phyloP scores from a whole-genome alignment of 2,113 vertebrate genomes.

The Bos javanicus region DNA sequence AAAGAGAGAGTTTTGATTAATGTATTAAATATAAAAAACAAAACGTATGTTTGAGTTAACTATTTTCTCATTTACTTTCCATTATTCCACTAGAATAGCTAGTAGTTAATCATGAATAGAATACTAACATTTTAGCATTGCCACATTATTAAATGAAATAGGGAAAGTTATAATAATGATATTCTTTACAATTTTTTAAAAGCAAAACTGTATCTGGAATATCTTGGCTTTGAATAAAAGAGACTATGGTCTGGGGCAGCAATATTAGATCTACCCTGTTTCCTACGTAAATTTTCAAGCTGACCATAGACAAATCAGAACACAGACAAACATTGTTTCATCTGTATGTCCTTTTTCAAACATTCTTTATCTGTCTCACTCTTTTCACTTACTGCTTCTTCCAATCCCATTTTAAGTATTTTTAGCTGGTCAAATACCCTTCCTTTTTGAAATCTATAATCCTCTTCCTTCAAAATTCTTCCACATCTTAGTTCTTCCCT shows the following conservation, averaged over 20 bases:
- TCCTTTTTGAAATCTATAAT: not conserved
- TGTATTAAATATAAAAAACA: not conserved
- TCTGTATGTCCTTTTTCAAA: not conserved
- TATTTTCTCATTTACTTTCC: slow-evolving; percentile 18
- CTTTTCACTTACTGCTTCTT: not conserved
- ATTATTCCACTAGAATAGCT: not conserved
- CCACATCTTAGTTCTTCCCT: not conserved
- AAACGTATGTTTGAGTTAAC: not conserved
- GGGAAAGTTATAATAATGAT: not conserved
- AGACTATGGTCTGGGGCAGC: not conserved
- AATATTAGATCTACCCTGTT: not conserved
- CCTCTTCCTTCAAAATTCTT: not conserved
- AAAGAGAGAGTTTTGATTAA: slow-evolving; percentile 1
- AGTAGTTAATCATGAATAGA: not conserved
- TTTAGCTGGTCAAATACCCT: not conserved
- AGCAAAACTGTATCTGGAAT: not conserved
- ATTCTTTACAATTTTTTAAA: not conserved
- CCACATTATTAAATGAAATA: not conserved
- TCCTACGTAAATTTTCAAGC: not conserved
- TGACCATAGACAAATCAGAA: not conserved
- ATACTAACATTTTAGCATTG: not conserved
- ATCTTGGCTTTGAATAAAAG: not conserved
- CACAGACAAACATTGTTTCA: not conserved
- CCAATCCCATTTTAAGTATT: not conserved
- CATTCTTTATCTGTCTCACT: not conserved